phyloP scores from a whole-genome alignment of 2,888 invertebrate species.

The Coenonympha arcania region DNA sequence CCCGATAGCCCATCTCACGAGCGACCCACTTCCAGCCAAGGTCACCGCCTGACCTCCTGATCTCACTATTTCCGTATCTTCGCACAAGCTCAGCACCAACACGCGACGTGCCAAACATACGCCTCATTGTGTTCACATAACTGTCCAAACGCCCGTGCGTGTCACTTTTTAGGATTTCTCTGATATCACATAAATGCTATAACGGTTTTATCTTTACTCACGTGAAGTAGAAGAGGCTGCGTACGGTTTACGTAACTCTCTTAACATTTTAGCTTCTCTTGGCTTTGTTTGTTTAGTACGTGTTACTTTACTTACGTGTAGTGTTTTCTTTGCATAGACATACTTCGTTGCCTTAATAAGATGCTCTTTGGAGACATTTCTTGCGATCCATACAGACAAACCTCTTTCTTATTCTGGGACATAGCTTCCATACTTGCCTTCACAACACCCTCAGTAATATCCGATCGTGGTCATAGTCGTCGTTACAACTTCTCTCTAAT shows the following conservation, averaged over 20 bases:
- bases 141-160: conserved; percentile 16
- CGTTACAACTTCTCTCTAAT: too few species aligned
- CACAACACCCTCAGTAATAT: too few species aligned
- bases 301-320: neutral
- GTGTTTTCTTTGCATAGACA: neutral
- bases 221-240: neutral
- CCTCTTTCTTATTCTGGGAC: too few species aligned
- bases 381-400: too few species aligned
- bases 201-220: conserved; percentile 7
- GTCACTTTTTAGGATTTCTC: conserved; percentile 13
- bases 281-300: neutral
- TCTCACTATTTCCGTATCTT: conserved; percentile 41
- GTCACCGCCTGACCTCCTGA: conserved; percentile 69
- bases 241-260: neutral
- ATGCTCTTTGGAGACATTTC: too few species aligned
- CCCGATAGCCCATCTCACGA: conserved; percentile 67
- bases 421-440: too few species aligned
- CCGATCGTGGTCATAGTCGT: too few species aligned
- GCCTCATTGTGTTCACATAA: conserved; percentile 14
- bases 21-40: conserved; percentile 68
- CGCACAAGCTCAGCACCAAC: conserved; percentile 18
- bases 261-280: neutral
- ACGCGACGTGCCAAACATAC: conserved; percentile 7
- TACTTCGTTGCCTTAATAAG: too few species aligned
- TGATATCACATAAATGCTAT: conserved; percentile 8